These are phyloP conservation scores for Protomyctophum bolini DNA, from an alignment of 2,113 vertebrate species.

Conservation along the genomic window DNA sequence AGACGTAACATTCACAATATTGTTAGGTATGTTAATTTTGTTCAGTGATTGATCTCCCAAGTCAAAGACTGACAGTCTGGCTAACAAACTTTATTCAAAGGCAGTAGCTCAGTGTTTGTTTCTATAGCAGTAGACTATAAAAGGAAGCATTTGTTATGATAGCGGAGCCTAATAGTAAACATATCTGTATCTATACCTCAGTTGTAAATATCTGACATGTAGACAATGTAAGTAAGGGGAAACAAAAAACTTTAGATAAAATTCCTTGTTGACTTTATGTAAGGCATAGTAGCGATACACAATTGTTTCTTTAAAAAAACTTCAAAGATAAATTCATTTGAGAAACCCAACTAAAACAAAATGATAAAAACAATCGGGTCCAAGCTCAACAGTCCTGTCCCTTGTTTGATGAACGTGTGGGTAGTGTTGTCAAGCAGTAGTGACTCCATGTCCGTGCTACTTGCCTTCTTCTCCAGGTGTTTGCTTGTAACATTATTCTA, in stretches of 20 bases:
- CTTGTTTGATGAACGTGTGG: slow-evolving; percentile 41
- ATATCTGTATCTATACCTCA: slow-evolving; percentile 62
- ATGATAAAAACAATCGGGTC: slow-evolving; percentile 59
- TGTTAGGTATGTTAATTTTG: slow-evolving; percentile 61
- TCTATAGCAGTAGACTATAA: slow-evolving; percentile 76
- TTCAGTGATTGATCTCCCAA: slow-evolving; percentile 71
- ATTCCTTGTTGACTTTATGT: slow-evolving; percentile 57
- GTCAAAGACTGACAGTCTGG: slow-evolving; percentile 58
- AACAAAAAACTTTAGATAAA: slow-evolving; percentile 49
- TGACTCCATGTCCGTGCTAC: slow-evolving; percentile 66
- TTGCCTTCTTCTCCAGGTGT: slow-evolving; percentile 44
- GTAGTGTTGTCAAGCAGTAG: slow-evolving; percentile 61
- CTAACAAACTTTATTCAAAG: slow-evolving; percentile 69
- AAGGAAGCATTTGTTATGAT: slow-evolving; percentile 67
- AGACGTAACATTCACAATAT: slow-evolving; percentile 66
- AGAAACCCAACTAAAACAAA: slow-evolving; percentile 58
- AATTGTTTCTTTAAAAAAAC: slow-evolving; percentile 66
- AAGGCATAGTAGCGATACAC: slow-evolving; percentile 63
- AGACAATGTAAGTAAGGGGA: slow-evolving; percentile 45
- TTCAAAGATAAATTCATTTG: slow-evolving; percentile 61
- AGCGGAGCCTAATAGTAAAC: slow-evolving; percentile 75
- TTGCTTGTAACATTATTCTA: slow-evolving; percentile 51
- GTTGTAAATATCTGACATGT: slow-evolving; percentile 67
- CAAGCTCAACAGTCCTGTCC: slow-evolving; percentile 45
- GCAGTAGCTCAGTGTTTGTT: slow-evolving; percentile 75